Conservation (phyloP, 2,113 vertebrate genomes). For the Brachirus orientalis region DNA sequence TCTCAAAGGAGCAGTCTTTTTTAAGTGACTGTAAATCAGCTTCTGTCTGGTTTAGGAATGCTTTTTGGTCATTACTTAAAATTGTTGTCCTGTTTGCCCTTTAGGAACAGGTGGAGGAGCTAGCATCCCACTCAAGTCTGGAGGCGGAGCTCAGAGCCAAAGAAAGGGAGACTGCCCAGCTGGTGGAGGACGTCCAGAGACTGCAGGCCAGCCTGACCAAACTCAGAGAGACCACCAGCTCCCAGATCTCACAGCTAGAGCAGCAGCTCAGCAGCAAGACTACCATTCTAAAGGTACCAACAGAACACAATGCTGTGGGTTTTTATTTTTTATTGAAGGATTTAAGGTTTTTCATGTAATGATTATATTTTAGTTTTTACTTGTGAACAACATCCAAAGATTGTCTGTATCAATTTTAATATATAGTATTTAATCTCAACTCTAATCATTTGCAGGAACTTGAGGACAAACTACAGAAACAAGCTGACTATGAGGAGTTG, state of each 20-base stretch:
- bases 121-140: constrained; percentile 88
- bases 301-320: not conserved
- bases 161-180: constrained; percentile 95
- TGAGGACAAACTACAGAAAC: constrained; percentile 96
- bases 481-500: constrained; percentile 97
- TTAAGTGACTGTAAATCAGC: constrained; percentile 11
- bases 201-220: constrained; percentile 97
- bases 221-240: constrained; percentile 92
- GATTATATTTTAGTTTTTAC: no score
- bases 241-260: constrained; percentile 93
- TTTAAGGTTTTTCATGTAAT: no score
- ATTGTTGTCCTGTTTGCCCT: not conserved
- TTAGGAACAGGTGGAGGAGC: constrained; percentile 89
- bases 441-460: constrained; percentile 86
- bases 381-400: no score
- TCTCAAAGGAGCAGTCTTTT: not conserved
- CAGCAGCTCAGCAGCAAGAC: constrained; percentile 94
- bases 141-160: constrained; percentile 95
- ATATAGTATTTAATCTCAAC: constrained; percentile 3
- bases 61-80: constrained; percentile 3
- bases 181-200: constrained; percentile 96
- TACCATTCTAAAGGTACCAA: constrained; percentile 87
- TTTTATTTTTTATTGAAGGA: not conserved
- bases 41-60: not conserved
- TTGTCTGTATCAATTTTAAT: not conserved